Evolutionary conservation across 2,797 vertebrate species (phyloP), one percentile per base, ranked within the genome.

Genomic region (Micropoecilia bifurca): DNA sequence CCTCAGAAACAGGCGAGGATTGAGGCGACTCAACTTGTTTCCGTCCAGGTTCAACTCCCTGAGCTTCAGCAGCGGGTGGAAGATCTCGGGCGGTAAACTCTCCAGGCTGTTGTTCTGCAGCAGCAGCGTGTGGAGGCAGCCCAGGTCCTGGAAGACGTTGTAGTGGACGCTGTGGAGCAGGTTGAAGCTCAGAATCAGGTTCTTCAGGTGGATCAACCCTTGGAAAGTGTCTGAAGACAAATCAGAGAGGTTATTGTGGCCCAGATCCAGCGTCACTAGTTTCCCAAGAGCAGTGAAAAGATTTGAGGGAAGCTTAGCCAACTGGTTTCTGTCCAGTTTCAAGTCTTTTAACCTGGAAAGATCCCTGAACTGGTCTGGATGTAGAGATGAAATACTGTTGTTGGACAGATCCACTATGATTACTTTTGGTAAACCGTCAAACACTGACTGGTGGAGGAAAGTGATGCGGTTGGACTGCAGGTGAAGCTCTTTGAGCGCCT

Each of bases 101-200:
- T 18, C 57, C 68, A 95, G 76, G 43, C 76, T 76, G 89, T 95
- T 95, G 82, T 91, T 90, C 68, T 91, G 91, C 22, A 95, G 87
- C 39, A 77, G 82, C 5, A 75, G 55, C 0, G n/a, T 75, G 74
- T 53, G 82, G 18, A 75, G 74, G 8, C 41, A 46, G 74, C 74
- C 7, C 41, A 95, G 89, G 10, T 80, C 83, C 33, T 1, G 36
- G 63, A 95, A 94, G 77, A 75, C 59, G n/a, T 66, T 33, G 2
- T 57, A 10, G 10, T 85, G 83, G 59, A 95, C 82, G n/a, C 63
- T 2, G 0, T 25, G 25, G 1, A 95, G 88, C 46, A 66, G 74
- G 75, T 95, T 95, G 75, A 86, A 90, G 83, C 90, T 91, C 79
- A 95, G 0, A 18, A 90, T 57, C 28, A 96, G 85, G 20, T 93